phyloP scores from a whole-genome alignment of 2,797 vertebrate genomes.

The Apogon talboti region DNA sequence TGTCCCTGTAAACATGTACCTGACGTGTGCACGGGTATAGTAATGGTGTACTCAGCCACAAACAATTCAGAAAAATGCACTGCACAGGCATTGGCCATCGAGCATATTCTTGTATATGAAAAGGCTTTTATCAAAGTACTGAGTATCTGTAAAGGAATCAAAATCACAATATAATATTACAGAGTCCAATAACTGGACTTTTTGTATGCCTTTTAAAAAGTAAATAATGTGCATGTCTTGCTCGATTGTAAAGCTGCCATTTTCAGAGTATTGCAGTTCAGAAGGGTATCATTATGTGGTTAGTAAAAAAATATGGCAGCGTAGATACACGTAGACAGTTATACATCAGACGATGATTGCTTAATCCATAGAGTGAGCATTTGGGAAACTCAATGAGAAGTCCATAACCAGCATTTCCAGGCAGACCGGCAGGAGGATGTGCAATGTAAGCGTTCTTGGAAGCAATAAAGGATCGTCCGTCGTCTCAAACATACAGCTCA shows the following conservation, averaged over 20 bases:
- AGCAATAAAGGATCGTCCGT: conserved; percentile 40
- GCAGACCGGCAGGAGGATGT: conserved; percentile 48
- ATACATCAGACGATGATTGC: conserved; percentile 51
- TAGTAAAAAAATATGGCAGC: conserved; percentile 17
- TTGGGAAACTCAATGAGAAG: conserved; percentile 69
- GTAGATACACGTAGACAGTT: conserved; percentile 36
- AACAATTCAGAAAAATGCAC: not conserved
- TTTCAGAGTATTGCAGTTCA: conserved; percentile 17
- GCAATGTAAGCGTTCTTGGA: conserved; percentile 61
- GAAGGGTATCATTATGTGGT: conserved; percentile 14
- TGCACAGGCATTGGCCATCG: not conserved
- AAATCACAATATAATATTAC: not conserved
- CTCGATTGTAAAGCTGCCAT: conserved; percentile 35
- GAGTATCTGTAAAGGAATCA: not conserved
- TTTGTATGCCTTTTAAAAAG: conserved; percentile 16
- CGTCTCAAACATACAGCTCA: conserved; percentile 28
- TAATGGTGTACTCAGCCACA: no score
- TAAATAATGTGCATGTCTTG: conserved; percentile 19
- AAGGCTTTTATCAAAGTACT: not conserved
- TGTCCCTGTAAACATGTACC: no score
- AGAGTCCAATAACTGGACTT: no score
- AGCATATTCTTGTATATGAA: not conserved
- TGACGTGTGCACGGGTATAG: no score
- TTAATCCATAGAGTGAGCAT: conserved; percentile 65
- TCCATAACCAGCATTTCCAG: conserved; percentile 56